Conservation (phyloP, 2,113 vertebrate genomes). For the Pangasianodon hypophthalmus region DNA sequence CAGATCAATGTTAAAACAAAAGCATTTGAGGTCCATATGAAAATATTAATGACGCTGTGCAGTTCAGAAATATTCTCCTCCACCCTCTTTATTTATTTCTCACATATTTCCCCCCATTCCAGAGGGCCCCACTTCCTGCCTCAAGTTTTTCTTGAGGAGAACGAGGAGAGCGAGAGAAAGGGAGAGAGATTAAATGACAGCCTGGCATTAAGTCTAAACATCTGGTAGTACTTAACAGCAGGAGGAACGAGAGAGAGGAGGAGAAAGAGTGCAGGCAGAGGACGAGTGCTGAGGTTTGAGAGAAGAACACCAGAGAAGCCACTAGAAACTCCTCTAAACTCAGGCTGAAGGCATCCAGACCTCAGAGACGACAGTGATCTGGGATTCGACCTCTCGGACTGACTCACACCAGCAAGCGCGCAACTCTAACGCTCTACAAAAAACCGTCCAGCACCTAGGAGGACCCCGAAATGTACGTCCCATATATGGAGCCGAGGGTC, state of each 20-base stretch:
- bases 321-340: background rate
- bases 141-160: slow-evolving; percentile 78
- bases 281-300: slow-evolving; percentile 38
- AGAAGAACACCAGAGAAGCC: slow-evolving; percentile 46
- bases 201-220: slow-evolving; percentile 99
- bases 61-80: slow-evolving; percentile 32
- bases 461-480: slow-evolving; percentile 84
- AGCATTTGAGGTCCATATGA: background rate
- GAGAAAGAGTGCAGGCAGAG: slow-evolving; percentile 40
- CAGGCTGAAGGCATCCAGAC: background rate
- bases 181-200: slow-evolving; percentile 97
- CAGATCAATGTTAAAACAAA: background rate
- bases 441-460: slow-evolving; percentile 75
- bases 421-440: background rate
- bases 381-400: background rate
- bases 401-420: background rate
- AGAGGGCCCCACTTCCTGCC: slow-evolving; percentile 99
- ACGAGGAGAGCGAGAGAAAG: slow-evolving; percentile 68
- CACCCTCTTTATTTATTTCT: slow-evolving; percentile 70
- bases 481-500: slow-evolving; percentile 94
- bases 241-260: slow-evolving; percentile 67
- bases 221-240: slow-evolving; percentile 98
- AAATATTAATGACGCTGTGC: background rate
- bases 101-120: slow-evolving; percentile 85
- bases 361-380: background rate